These are phyloP conservation scores for Leuciscus waleckii DNA, from an alignment of 2,797 vertebrate species.

Conservation along the genomic window DNA sequence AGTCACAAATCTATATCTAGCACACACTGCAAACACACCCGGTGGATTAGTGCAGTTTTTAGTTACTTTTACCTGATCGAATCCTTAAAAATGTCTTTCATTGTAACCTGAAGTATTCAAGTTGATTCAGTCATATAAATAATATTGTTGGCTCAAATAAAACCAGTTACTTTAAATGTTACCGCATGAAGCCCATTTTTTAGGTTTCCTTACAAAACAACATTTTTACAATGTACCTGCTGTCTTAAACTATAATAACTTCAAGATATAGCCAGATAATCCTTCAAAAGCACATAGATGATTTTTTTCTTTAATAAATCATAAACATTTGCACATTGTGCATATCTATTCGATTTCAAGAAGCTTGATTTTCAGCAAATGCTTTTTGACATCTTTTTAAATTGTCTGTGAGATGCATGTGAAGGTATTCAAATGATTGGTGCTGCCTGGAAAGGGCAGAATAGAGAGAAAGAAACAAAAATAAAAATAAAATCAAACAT, in stretches of 20 bases:
- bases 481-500: background rate
- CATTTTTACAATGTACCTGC: background rate
- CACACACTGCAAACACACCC: slow-evolving; percentile 15
- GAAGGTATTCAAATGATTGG: slow-evolving; percentile 75
- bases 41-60: background rate
- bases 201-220: slow-evolving; percentile 13
- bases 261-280: background rate
- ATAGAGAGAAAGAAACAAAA: background rate
- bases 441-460: slow-evolving; percentile 60
- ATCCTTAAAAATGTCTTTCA: background rate
- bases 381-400: slow-evolving; percentile 63
- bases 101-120: background rate
- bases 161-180: background rate
- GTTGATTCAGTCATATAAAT: background rate
- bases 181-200: background rate
- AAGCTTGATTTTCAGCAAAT: slow-evolving; percentile 57
- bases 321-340: background rate
- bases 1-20: slow-evolving; percentile 44
- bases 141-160: background rate
- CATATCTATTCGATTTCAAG: background rate
- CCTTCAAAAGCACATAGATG: background rate
- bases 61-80: background rate
- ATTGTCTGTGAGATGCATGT: slow-evolving; percentile 69
- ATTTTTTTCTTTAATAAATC: background rate
- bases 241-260: background rate